Percentiles rank a stretch among this genome's conserved stretches.
phyloP scores from a whole-genome alignment of 1,140 invertebrate genomes.

The Neoseiulus cucumeris region DNA sequence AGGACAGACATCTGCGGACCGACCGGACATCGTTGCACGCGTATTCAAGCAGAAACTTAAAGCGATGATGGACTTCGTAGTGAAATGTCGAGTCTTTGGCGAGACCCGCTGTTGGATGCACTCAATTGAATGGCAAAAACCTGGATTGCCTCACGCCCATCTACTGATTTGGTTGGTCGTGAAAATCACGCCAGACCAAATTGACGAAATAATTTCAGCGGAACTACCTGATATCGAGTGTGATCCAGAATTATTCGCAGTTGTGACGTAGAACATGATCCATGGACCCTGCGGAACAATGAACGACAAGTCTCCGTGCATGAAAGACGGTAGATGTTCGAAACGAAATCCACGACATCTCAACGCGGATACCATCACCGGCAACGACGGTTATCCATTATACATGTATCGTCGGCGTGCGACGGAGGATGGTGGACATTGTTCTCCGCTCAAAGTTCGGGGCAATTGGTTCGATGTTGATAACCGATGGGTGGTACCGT shows the following conservation, averaged over 20 bases:
- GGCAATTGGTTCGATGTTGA: no score
- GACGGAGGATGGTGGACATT: no score
- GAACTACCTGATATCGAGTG: slow-evolving; percentile 59
- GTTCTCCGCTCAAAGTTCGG: no score
- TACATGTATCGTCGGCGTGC: no score
- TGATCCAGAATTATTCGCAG: slow-evolving; percentile 30
- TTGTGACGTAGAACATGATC: slow-evolving; percentile 14
- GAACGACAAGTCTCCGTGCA: background rate
- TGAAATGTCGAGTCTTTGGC: slow-evolving; percentile 16
- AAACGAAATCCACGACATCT: background rate
- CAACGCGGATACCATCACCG: background rate
- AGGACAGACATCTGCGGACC: slow-evolving; percentile 3
- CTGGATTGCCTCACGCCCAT: slow-evolving; percentile 29
- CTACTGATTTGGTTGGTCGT: slow-evolving; percentile 22
- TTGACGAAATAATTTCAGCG: slow-evolving; percentile 13
- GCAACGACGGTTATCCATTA: slow-evolving; percentile 12
- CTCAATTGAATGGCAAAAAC: slow-evolving; percentile 29
- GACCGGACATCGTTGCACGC: slow-evolving; percentile 13
- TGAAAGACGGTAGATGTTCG: background rate
- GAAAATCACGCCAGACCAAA: background rate
- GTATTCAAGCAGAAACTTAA: slow-evolving; percentile 29
- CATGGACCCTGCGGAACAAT: background rate
- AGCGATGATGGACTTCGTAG: slow-evolving; percentile 23
- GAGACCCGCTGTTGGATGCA: slow-evolving; percentile 18
- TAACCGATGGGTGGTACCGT: no score